phyloP scores from a whole-genome alignment of 2,888 invertebrate species.

The Drosophila siamana region DNA sequence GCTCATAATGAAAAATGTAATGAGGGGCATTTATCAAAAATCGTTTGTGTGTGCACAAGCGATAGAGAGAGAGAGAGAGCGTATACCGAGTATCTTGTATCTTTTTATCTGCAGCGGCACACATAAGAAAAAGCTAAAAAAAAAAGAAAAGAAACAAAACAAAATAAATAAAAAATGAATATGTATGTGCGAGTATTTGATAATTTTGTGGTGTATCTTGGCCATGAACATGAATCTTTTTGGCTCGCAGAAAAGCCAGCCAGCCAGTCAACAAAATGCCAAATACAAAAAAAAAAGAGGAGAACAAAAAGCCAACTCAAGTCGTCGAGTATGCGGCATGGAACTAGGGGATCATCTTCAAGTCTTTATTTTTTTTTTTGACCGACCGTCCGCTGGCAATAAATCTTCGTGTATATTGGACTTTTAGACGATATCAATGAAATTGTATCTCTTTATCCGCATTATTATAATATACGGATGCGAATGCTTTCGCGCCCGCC shows the following conservation, averaged over 20 bases:
- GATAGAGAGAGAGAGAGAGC: slow-evolving; percentile 18
- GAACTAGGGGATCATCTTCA: slow-evolving; percentile 66
- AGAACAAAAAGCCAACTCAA: slow-evolving; percentile 34
- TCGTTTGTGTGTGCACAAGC: slow-evolving; percentile 63
- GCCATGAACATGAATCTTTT: slow-evolving; percentile 75
- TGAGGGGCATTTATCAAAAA: slow-evolving; percentile 79
- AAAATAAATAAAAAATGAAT: slow-evolving; percentile 49
- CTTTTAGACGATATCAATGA: slow-evolving; percentile 85
- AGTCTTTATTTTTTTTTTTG: slow-evolving; percentile 53
- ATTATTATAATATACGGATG: slow-evolving; percentile 84
- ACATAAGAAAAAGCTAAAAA: slow-evolving; percentile 29
- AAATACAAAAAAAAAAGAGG: slow-evolving; percentile 5
- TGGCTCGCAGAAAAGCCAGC: slow-evolving; percentile 32
- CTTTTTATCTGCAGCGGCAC: slow-evolving; percentile 64
- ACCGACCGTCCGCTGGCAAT: slow-evolving; percentile 69
- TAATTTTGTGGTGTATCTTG: slow-evolving; percentile 70
- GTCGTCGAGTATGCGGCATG: slow-evolving; percentile 34
- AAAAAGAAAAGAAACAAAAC: slow-evolving; percentile 1
- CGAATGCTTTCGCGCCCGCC: slow-evolving; percentile 60
- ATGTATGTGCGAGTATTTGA: slow-evolving; percentile 66
- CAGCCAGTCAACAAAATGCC: slow-evolving; percentile 40
- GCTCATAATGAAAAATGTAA: slow-evolving; percentile 74
- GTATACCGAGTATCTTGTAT: slow-evolving; percentile 50
- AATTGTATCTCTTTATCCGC: slow-evolving; percentile 85
- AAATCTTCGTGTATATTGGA: slow-evolving; percentile 84